Evolutionary conservation across 1,140 invertebrate species (phyloP), one percentile per base, ranked within the genome.

Genomic region (Drosophila chauvacae): DNA sequence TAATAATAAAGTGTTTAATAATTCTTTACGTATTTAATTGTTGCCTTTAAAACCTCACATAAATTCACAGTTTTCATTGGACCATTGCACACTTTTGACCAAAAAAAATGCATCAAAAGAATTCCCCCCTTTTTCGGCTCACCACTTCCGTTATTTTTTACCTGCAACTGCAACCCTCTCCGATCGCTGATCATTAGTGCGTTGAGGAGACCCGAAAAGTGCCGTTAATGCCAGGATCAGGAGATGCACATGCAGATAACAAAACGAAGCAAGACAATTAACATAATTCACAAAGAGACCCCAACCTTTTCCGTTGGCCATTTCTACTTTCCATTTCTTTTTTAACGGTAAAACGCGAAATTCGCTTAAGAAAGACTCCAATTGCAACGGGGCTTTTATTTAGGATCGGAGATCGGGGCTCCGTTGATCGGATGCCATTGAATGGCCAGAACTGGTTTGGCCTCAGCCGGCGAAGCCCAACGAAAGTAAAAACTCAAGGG

Each of bases 401-500:
- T 55, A 55, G 53, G 53, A 55, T 55, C 53, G 18, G 11, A 64
- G 51, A 57, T 55, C 13, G 60, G 47, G 35, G 60, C 26, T 13
- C 37, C 62, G 72, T 23, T n/a, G 58, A 65, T 57, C 26, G 57
- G 18, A 55, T 76, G 59, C 56, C 79, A 77, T 66, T 71, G 81
- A 72, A 76, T 71, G 61, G 68, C 48, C 33, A 63, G 55, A 90
- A 87, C 83, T 85, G 83, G 83, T 87, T 87, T 42, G 26, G 55
- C 42, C 50, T 44, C 55, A 26, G 35, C 56, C 28, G 42, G 42
- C 53, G 53, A 39, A 55, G 14, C 60, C 53, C 68, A 91, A 87
- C 80, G 90, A 91, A 91, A 91, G 90, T 91, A 91, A 91, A 91
- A 91, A 91, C 90, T 91, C 85, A 91, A 91, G 90, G 90, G 90